Percentiles rank a stretch among this genome's conserved stretches.
phyloP scores from a whole-genome alignment of 2,113 vertebrate species.

The Pollimyrus isidori region DNA sequence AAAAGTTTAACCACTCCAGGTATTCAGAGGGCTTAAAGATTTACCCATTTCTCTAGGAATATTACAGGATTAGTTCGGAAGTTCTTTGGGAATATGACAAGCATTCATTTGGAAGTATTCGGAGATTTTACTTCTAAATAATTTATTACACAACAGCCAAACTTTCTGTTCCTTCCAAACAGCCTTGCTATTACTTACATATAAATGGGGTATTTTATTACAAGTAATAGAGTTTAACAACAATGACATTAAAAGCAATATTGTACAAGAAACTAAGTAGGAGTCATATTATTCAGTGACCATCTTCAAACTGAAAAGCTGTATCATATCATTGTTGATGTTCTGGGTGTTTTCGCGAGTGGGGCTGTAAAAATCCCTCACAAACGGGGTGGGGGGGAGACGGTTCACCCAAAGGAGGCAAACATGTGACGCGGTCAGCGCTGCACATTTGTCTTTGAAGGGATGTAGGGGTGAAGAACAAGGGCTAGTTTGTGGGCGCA shows the following conservation, averaged over 20 bases:
- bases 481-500: slow-evolving; percentile 13
- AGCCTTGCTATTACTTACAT: background rate
- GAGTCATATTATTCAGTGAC: background rate
- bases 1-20: background rate
- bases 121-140: background rate
- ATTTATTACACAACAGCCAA: background rate
- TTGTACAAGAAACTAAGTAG: background rate
- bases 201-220: background rate
- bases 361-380: background rate
- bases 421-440: background rate
- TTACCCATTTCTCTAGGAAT: background rate
- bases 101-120: background rate
- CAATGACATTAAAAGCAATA: slow-evolving; percentile 4
- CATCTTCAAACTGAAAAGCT: background rate
- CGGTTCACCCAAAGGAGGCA: background rate
- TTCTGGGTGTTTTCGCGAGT: background rate
- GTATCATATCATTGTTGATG: background rate
- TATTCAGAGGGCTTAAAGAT: background rate
- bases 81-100: background rate
- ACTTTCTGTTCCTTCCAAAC: background rate
- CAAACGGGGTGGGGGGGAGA: background rate
- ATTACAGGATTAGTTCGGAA: background rate
- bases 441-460: background rate
- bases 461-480: background rate
- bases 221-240: background rate